A percentile compares a stretch with the other conserved stretches of the same genome.
Conservation (phyloP, 2,797 vertebrate species). For the Amblyopsis hoosieri region DNA sequence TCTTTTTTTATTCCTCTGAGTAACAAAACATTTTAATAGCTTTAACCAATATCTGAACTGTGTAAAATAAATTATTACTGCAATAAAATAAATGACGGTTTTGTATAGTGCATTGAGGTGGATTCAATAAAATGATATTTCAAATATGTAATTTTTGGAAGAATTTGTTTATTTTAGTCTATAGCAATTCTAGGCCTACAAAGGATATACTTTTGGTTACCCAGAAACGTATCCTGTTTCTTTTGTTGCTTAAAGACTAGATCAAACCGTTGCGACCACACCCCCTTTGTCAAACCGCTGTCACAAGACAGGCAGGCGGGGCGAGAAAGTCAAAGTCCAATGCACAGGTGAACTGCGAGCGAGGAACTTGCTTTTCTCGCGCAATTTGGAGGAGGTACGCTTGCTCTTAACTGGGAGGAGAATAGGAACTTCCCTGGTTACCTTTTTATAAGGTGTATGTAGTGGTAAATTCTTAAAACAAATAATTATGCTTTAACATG, state of each 20-base stretch:
- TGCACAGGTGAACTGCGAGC: constrained; percentile 54
- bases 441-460: constrained; percentile 11
- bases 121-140: no score
- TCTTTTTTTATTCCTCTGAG: background rate
- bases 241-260: constrained; percentile 64
- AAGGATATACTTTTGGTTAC: no score
- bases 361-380: background rate
- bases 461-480: background rate
- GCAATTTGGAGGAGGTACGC: no score
- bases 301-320: constrained; percentile 76
- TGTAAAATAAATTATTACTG: background rate
- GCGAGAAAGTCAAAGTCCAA: constrained; percentile 46
- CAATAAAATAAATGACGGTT: no score
- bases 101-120: no score
- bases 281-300: constrained; percentile 58
- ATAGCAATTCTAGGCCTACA: no score
- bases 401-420: constrained; percentile 2
- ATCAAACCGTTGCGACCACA: constrained; percentile 62
- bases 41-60: background rate
- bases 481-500: constrained; percentile 65
- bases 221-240: constrained; percentile 69
- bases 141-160: no score
- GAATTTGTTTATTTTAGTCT: no score
- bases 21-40: background rate
- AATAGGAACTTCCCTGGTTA: constrained; percentile 35